A percentile compares a stretch with the other conserved stretches of the same genome.
phyloP scores from a whole-genome alignment of 2,888 invertebrate species.

The Meloe dianella region DNA sequence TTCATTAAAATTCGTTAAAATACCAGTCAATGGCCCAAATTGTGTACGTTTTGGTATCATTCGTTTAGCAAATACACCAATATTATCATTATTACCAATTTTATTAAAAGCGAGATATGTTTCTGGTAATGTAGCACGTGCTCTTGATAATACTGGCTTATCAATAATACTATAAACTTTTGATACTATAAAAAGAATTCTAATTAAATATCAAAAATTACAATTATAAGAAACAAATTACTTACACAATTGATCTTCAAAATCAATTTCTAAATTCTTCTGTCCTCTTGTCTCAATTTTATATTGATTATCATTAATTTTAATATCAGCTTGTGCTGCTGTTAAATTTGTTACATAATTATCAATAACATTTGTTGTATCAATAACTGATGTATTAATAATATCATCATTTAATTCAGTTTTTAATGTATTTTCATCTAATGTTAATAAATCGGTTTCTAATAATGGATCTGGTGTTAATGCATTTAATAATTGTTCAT shows the following conservation, averaged over 20 bases:
- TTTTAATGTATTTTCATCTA: slow-evolving; percentile 54
- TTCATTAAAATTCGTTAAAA: slow-evolving; percentile 55
- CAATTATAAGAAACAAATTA: slow-evolving; percentile 11
- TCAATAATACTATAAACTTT: slow-evolving; percentile 61
- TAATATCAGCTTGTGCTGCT: slow-evolving; percentile 23
- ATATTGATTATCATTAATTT: slow-evolving; percentile 24
- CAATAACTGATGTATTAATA: slow-evolving; percentile 38
- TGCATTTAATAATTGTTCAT: slow-evolving; percentile 52
- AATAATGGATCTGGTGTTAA: slow-evolving; percentile 50
- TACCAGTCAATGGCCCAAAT: slow-evolving; percentile 82
- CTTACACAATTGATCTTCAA: slow-evolving; percentile 53
- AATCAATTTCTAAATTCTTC: slow-evolving; percentile 40
- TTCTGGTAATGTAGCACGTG: slow-evolving; percentile 78
- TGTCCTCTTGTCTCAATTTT: slow-evolving; percentile 39
- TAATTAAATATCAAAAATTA: background rate
- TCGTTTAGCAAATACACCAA: slow-evolving; percentile 73
- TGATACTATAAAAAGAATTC: slow-evolving; percentile 45
- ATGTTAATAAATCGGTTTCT: slow-evolving; percentile 51
- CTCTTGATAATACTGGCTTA: slow-evolving; percentile 74
- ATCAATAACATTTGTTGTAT: slow-evolving; percentile 37
- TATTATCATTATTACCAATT: slow-evolving; percentile 52
- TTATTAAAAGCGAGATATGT: slow-evolving; percentile 66
- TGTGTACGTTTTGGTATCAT: slow-evolving; percentile 72
- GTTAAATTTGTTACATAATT: slow-evolving; percentile 43
- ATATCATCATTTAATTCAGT: slow-evolving; percentile 50